These are phyloP conservation scores for Poecilia picta DNA, from an alignment of 2,797 vertebrate genomes.

Conservation along the genomic window DNA sequence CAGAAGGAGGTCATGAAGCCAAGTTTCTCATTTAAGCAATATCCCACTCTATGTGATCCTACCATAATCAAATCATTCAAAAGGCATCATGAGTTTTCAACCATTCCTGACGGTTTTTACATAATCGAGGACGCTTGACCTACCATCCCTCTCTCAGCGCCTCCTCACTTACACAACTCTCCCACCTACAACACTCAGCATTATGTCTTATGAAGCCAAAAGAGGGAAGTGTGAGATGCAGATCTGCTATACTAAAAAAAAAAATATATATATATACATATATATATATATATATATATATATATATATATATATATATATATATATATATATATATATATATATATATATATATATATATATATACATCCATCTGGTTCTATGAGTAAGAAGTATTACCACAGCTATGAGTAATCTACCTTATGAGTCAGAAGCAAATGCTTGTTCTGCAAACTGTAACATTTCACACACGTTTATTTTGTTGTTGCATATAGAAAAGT, in stretches of 20 bases:
- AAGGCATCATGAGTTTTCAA: constrained; percentile 61
- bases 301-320: constrained; percentile 33
- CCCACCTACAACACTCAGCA: constrained; percentile 72
- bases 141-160: constrained; percentile 60
- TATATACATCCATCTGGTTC: constrained; percentile 31
- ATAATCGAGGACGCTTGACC: constrained; percentile 75
- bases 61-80: constrained; percentile 50
- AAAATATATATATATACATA: too few relatives aligned
- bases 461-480: constrained; percentile 3
- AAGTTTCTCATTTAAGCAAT: constrained; percentile 29
- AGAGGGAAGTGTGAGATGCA: constrained; percentile 35
- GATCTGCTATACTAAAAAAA: constrained; percentile 30
- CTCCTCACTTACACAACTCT: constrained; percentile 79
- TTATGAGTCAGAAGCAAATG: constrained; percentile 39
- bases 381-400: constrained; percentile 52
- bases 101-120: constrained; percentile 65
- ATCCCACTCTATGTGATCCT: constrained; percentile 37
- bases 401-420: constrained; percentile 54
- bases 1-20: background rate
- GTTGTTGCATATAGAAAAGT: background rate
- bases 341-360: constrained; percentile 15
- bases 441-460: constrained; percentile 25
- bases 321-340: too few relatives aligned
- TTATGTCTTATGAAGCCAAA: constrained; percentile 55
- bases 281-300: too few relatives aligned